These are phyloP conservation scores for Malurus alboscapulatus DNA, from an alignment of 2,113 vertebrate species.

Conservation along the genomic window DNA sequence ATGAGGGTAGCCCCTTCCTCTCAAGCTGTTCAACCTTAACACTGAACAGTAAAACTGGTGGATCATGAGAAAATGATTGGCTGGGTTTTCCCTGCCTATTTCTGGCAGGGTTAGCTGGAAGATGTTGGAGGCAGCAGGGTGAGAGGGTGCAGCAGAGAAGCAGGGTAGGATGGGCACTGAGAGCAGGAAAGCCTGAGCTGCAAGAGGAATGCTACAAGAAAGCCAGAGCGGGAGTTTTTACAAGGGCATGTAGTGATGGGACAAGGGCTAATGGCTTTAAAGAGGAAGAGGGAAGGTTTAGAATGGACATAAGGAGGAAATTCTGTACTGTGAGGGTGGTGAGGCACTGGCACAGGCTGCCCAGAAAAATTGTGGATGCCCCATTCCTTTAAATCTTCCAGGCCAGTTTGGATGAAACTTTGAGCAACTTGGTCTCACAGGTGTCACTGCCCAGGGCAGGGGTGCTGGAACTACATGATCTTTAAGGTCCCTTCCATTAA, in stretches of 20 bases:
- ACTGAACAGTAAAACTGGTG: not conserved
- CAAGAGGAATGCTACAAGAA: not conserved
- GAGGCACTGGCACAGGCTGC: not conserved
- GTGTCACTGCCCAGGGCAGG: not conserved
- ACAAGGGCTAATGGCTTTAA: not conserved
- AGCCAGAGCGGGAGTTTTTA: not conserved
- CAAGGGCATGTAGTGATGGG: not conserved
- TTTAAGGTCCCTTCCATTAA: not conserved
- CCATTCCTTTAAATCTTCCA: not conserved
- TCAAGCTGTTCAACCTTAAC: not conserved
- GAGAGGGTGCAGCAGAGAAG: not conserved
- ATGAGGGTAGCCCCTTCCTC: not conserved
- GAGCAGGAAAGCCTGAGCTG: not conserved
- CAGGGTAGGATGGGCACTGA: not conserved
- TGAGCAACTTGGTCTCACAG: not conserved
- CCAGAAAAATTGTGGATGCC: not conserved
- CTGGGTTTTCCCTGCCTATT: not conserved
- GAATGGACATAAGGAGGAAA: not conserved
- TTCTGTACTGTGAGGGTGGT: not conserved
- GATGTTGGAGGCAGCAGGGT: not conserved
- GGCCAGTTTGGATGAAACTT: not conserved
- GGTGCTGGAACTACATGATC: not conserved
- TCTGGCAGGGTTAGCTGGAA: not conserved
- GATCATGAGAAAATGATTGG: rapidly evolving
- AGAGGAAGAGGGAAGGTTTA: not conserved